Base-by-base conservation (phyloP, 1,140 invertebrate genomes). In the Solenopsis fugax region DNA sequence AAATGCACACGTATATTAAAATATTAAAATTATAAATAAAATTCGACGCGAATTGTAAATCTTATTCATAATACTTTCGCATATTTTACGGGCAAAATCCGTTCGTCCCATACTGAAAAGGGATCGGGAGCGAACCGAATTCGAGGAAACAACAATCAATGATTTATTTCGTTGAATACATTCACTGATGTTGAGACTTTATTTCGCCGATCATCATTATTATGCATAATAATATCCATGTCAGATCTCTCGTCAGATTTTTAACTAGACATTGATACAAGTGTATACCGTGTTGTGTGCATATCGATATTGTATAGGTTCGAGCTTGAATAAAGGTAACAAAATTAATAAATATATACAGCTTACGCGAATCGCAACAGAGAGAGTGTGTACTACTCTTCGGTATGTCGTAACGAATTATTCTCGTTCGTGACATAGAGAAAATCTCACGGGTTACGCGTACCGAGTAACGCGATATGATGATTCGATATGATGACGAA, bases 141-240 rank as follows among this genome's bases (percentile, higher is more conserved):
- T 78, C n/a, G 21, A 67, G 13, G 54, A 69, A 87, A 64, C n/a
- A 71, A 71, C 37, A 56, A 12, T 77, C 16, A 73, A 87, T 78
- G 16, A 50, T 82, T 89, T 72, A 77, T 87, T 90, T 90, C 65
- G 12, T 87, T 87, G 67, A 89, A n/a, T 81, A 82, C 56, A 81
- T 56, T 54, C 64, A 77, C 5, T 73, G 71, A 67, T 76, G 54
- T 58, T 62, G 64, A 69, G n/a, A 45, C 60, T 82, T 75, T 34
- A 72, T 89, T 64, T 67, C 60, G 45, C 48, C 37, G 12, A 85
- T 56, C 34, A 85, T 56, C 34, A 24, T 80, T 48, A 64, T 65
- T 69, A 58, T 64, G 9, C 52, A 75, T 60, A 50, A 41, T 62
- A 64, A 62, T 71, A 58, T 87, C 54, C 45, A 71, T 60, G 37